Percentiles rank a stretch among this genome's conserved stretches.
Evolutionary conservation across 2,113 vertebrate genomes (phyloP).

Genomic region (Stegastes partitus): DNA sequence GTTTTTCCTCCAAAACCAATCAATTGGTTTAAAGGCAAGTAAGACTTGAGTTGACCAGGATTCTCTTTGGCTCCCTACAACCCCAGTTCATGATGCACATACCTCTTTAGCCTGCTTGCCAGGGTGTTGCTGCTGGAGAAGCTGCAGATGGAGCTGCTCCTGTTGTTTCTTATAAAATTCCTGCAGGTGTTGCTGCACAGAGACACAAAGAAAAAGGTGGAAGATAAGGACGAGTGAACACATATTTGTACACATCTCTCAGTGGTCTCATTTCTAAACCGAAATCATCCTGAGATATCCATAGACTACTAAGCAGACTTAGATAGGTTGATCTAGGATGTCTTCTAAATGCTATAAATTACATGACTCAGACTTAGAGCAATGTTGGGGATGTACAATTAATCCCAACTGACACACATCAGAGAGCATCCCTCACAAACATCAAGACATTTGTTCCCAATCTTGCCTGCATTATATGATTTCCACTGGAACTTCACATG

Average conservation of each 20-base stretch:
- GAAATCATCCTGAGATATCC: neutral
- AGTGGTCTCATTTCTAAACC: neutral
- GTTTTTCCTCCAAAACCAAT: too few species aligned
- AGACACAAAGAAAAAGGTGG: conserved; percentile 78
- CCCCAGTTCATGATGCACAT: conserved; percentile 30
- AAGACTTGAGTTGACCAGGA: too few species aligned
- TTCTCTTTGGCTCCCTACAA: too few species aligned
- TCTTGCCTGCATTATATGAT: conserved; percentile 2
- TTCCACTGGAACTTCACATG: conserved; percentile 32
- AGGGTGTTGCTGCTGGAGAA: conserved; percentile 97
- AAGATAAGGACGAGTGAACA: conserved; percentile 1
- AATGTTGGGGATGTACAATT: neutral
- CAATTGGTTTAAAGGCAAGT: too few species aligned
- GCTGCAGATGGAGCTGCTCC: conserved; percentile 99
- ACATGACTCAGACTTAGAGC: neutral
- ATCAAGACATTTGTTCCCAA: conserved; percentile 2
- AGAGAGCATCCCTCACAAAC: conserved; percentile 3
- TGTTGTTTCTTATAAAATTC: conserved; percentile 99
- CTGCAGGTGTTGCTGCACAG: conserved; percentile 98
- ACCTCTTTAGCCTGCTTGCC: conserved; percentile 99
- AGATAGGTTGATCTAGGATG: conserved; percentile 7
- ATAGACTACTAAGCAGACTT: neutral
- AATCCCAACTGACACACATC: conserved; percentile 8
- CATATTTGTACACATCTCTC: neutral
- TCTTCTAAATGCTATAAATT: neutral